Evolutionary conservation across 2,797 vertebrate species (phyloP).

Genomic region (Coendou prehensilis): DNA sequence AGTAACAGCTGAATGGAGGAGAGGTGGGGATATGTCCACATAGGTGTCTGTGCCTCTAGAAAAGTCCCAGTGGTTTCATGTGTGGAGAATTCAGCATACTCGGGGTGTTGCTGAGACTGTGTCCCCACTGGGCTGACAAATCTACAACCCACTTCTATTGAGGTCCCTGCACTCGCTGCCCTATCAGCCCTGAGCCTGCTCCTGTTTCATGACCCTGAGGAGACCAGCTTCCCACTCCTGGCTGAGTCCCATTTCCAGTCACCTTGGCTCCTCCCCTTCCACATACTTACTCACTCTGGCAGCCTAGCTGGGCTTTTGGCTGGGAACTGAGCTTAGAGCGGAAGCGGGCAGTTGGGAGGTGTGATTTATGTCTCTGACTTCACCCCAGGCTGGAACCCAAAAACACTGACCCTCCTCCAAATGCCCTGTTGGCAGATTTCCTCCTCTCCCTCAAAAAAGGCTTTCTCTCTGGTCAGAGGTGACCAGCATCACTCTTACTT

Average conservation of each 20-base stretch:
- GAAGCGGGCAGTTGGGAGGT: conserved; percentile 81
- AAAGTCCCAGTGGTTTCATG: not conserved
- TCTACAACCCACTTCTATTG: not conserved
- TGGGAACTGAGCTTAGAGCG: conserved; percentile 71
- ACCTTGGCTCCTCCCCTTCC: conserved; percentile 51
- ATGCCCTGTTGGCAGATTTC: conserved; percentile 67
- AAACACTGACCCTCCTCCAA: conserved; percentile 53
- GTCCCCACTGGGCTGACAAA: not conserved
- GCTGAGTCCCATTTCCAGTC: conserved; percentile 12
- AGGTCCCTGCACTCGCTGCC: not conserved
- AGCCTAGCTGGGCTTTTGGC: conserved; percentile 68
- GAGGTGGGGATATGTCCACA: not conserved
- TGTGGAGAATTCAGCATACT: conserved; percentile 12
- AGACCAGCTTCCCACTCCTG: not conserved
- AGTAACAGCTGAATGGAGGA: not conserved
- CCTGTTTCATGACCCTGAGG: not conserved
- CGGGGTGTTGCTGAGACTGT: conserved; percentile 11
- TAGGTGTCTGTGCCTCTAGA: conserved; percentile 40
- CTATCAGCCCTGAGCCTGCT: not conserved
- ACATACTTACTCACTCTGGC: conserved; percentile 56
- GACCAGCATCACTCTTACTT: not conserved
- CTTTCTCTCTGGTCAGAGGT: conserved; percentile 58
- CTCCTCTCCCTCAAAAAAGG: conserved; percentile 53
- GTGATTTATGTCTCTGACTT: conserved; percentile 84
- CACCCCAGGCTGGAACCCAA: conserved; percentile 77